Base-by-base conservation (phyloP, 2,797 vertebrate species). In the Steatocranus sp. region DNA sequence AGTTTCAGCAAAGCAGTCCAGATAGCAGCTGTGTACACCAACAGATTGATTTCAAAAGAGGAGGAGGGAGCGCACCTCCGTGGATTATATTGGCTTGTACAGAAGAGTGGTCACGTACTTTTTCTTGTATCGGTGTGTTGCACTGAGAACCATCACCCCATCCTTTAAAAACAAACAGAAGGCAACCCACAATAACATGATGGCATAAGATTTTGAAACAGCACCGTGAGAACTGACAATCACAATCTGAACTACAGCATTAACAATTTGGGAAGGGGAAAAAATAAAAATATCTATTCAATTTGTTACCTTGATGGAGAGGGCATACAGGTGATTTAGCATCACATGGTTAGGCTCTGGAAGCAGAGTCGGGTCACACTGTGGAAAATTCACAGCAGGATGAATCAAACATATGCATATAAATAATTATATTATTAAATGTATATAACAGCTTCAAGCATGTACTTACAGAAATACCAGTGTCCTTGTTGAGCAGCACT, bases 401-500 rank as follows among this genome's bases (percentile, higher is more conserved):
- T 10, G 12, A 12, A n/a, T n/a, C 0, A 25, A 23, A 58, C 54
- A 30, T 17, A 0, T 1, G 15, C 3, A 32, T 4, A 56, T 61
- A 34, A 61, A 61, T 34, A 34, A 7, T 61, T 34, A 34, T 7
- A 58, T 54, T 25, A 51, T 12, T 53, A 54, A 15, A 8, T 17
- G 3, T n/a, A n/a, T 30, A 5, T 4, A 63, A 8, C 58, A 50
- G 41, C 11, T 2, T 17, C 5, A 20, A 5, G 46, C 11, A 6
- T 5, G 17, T 5, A 97, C 98, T 97, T 94, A 99, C 99, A 36
- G 98, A 99, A 88, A 99, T 91, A 3, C 97, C 97, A 0, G 98
- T 99, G 96, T 99, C 98, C 96, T 99, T 99, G 90, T 99, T 99
- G 80, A 99, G 97, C 91, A 99, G 97, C 91, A 99, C 98, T 92